These are phyloP conservation scores for Phrixothrix hirtus DNA, from an alignment of 2,888 invertebrate genomes.

Conservation along the genomic window DNA sequence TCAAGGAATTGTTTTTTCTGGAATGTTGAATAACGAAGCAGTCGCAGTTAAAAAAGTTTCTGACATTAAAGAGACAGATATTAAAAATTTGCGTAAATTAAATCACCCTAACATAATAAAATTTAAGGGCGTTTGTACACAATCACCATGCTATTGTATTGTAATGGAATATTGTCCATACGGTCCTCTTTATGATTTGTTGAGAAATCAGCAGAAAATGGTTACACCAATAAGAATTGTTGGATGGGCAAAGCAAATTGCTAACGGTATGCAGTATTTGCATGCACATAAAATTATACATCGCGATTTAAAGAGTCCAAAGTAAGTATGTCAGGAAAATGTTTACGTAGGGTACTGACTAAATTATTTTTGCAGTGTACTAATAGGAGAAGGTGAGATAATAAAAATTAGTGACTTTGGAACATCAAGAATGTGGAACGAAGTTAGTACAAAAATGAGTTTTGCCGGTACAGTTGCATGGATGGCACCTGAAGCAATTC, in stretches of 20 bases:
- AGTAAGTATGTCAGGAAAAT: slow-evolving; percentile 69
- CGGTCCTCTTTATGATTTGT: slow-evolving; percentile 90
- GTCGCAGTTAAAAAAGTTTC: slow-evolving; percentile 97
- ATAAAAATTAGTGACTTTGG: slow-evolving; percentile 99
- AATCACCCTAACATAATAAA: slow-evolving; percentile 95
- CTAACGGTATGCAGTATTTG: slow-evolving; percentile 94
- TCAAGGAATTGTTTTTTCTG: slow-evolving; percentile 94
- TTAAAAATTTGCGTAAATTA: slow-evolving; percentile 86
- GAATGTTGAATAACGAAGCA: slow-evolving; percentile 76
- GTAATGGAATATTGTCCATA: slow-evolving; percentile 98
- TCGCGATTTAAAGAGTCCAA: slow-evolving; percentile 97
- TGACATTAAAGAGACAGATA: slow-evolving; percentile 90
- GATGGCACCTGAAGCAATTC: slow-evolving; percentile 99
- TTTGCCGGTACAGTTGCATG: slow-evolving; percentile 98
- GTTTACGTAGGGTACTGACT: not conserved
- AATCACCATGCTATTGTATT: slow-evolving; percentile 89
- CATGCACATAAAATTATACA: slow-evolving; percentile 97
- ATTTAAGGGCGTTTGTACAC: slow-evolving; percentile 91
- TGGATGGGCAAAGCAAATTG: slow-evolving; percentile 94
- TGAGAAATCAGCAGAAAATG: slow-evolving; percentile 78
- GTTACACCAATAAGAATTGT: slow-evolving; percentile 86
- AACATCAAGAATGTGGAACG: slow-evolving; percentile 92
- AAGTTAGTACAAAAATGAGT: slow-evolving; percentile 94
- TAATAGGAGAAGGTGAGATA: slow-evolving; percentile 69
- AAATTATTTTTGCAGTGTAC: slow-evolving; percentile 65